Evolutionary conservation across 2,113 vertebrate genomes (phyloP).

Genomic region (Poeciliopsis turrubarensis): DNA sequence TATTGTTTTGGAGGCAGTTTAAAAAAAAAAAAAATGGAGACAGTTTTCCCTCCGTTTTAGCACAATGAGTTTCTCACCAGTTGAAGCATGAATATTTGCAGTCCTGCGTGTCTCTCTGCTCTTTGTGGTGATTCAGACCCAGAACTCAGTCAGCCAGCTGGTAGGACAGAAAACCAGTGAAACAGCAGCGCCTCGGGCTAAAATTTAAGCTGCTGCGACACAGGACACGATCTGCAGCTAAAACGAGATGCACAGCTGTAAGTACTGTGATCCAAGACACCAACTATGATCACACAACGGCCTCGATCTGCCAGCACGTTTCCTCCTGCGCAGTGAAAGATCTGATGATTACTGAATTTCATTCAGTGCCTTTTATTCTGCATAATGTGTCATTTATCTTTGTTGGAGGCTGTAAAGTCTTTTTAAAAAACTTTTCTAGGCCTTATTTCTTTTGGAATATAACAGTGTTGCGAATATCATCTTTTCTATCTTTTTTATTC

Average conservation of each 20-base stretch:
- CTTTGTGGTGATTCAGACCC: slow-evolving; percentile 28
- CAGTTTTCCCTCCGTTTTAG: slow-evolving; percentile 21
- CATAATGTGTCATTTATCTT: slow-evolving; percentile 41
- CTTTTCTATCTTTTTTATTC: slow-evolving; percentile 16
- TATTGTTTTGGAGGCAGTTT: neutral
- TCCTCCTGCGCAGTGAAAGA: slow-evolving; percentile 38
- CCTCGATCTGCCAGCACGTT: neutral
- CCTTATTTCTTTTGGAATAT: slow-evolving; percentile 21
- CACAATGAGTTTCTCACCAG: slow-evolving; percentile 11
- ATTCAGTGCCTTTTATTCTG: slow-evolving; percentile 45
- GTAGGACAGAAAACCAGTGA: slow-evolving; percentile 34
- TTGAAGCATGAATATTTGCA: slow-evolving; percentile 27
- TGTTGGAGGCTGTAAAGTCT: slow-evolving; percentile 36
- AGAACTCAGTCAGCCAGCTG: slow-evolving; percentile 19
- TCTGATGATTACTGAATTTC: slow-evolving; percentile 12
- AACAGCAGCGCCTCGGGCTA: slow-evolving; percentile 41
- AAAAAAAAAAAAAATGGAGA: slow-evolving; percentile 8
- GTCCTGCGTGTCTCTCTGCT: slow-evolving; percentile 28
- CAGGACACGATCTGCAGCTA: slow-evolving; percentile 40
- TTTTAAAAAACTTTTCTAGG: neutral
- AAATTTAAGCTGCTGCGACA: slow-evolving; percentile 45
- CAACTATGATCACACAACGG: neutral
- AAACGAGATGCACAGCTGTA: slow-evolving; percentile 38
- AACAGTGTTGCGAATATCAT: slow-evolving; percentile 24
- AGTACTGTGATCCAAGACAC: slow-evolving; percentile 22